Evolutionary conservation across 2,888 invertebrate genomes (phyloP), one percentile per base, ranked within the genome.

Genomic region (Mythimna vitellina): DNA sequence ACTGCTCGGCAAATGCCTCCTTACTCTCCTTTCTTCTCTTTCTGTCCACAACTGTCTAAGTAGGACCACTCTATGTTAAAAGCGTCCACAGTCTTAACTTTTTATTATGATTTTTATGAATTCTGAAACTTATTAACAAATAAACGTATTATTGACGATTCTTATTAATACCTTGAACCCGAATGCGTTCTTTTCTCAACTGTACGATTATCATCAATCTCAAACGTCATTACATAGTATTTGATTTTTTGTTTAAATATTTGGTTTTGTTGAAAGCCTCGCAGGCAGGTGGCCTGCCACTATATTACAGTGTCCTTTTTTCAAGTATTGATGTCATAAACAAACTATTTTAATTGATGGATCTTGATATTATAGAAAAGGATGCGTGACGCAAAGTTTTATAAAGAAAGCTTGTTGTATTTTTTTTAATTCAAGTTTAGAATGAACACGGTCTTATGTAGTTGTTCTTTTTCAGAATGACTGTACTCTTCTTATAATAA

Each of bases 181-280:
- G 29, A 49, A 32, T 29, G 10, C 53, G 4, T 57, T 69, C 69
- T 74, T 75, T 60, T 8, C 58, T 58, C 74, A 60, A 73, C 73
- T 80, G 85, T 87, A 77, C 78, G 80, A 81, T 85, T 86, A 86
- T 89, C 89, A 91, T 91, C 91, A 89, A 91, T 91, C 89, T 89
- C 82, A 76, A 70, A 80, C 83, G 89, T 89, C 90, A 90, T 89
- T 88, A 86, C 85, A 87, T 82, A 81, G 84, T 89, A 87, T 90
- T 89, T 89, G 83, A 67, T 88, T 90, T 90, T 90, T 89, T 88
- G 84, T 86, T 87, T 81, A 87, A 90, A 90, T 91, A 89, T 91
- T 91, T 89, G 81, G 83, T 82, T 87, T 84, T 76, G 90, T 91
- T 90, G 89, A 91, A 90, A 92, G 89, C 86, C 56, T 29, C 76